Conservation (phyloP, 2,113 vertebrate genomes). For the Amphilophus citrinellus region DNA sequence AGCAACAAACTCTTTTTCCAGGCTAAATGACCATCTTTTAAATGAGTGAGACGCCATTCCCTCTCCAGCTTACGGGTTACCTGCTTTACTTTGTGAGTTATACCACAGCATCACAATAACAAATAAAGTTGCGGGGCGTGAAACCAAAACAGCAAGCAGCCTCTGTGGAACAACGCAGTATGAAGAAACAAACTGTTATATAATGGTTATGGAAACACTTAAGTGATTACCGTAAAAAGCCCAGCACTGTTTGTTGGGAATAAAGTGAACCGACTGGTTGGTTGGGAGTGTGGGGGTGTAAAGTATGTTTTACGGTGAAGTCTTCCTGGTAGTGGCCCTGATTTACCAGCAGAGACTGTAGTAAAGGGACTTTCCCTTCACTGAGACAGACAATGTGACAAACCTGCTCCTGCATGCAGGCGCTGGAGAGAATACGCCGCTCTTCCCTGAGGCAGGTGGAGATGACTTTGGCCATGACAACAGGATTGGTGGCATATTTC, state of each 20-base stretch:
- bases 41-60: too few species aligned
- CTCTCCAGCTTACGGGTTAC: too few species aligned
- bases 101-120: neutral
- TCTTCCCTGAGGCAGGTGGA: constrained; percentile 94
- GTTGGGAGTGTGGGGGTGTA: constrained; percentile 23
- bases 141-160: neutral
- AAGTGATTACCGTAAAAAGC: neutral
- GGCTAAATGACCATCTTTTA: too few species aligned
- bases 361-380: constrained; percentile 44
- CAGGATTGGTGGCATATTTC: constrained; percentile 90
- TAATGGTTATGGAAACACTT: neutral
- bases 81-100: too few species aligned
- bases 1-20: too few species aligned
- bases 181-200: neutral
- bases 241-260: constrained; percentile 19
- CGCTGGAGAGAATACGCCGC: constrained; percentile 89
- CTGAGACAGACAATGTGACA: constrained; percentile 9
- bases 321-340: constrained; percentile 33
- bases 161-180: neutral
- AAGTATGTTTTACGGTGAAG: fast-evolving
- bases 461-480: constrained; percentile 90
- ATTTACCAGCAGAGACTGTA: constrained; percentile 38
- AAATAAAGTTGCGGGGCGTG: neutral
- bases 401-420: constrained; percentile 95
- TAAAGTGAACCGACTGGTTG: neutral